These are phyloP conservation scores for Scortum barcoo DNA, from an alignment of 2,113 vertebrate genomes.

Conservation along the genomic window DNA sequence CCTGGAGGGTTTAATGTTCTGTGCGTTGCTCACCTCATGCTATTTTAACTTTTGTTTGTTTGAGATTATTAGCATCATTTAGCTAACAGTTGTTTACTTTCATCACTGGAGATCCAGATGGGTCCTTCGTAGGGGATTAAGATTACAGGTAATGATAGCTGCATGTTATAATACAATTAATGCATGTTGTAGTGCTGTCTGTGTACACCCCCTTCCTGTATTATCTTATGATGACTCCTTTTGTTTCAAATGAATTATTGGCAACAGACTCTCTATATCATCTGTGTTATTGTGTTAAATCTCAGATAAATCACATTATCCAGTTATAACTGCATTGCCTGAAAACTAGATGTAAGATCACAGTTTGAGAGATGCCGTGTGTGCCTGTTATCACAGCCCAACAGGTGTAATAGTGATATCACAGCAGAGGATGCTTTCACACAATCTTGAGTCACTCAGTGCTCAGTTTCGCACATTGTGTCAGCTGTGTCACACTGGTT, in stretches of 20 bases:
- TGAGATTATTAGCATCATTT: constrained; percentile 70
- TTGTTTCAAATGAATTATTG: constrained; percentile 50
- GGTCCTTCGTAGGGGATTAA: constrained; percentile 66
- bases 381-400: constrained; percentile 39
- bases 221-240: constrained; percentile 40
- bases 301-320: constrained; percentile 51
- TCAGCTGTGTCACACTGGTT: constrained; percentile 53
- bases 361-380: constrained; percentile 22
- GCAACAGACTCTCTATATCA: constrained; percentile 20
- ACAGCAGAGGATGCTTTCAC: constrained; percentile 54
- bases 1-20: constrained; percentile 56
- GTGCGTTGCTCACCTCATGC: constrained; percentile 48
- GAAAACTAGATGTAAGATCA: constrained; percentile 24
- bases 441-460: constrained; percentile 32
- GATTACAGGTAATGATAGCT: constrained; percentile 59
- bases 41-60: constrained; percentile 52
- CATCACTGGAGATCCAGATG: constrained; percentile 69
- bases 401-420: constrained; percentile 63
- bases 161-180: constrained; percentile 74
- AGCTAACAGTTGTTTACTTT: constrained; percentile 71
- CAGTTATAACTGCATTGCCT: constrained; percentile 33
- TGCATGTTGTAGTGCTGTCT: constrained; percentile 37
- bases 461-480: constrained; percentile 31
- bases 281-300: constrained; percentile 22
- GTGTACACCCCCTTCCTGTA: not conserved